Conservation (phyloP, 2,113 vertebrate genomes). For the Neofelis nebulosa region DNA sequence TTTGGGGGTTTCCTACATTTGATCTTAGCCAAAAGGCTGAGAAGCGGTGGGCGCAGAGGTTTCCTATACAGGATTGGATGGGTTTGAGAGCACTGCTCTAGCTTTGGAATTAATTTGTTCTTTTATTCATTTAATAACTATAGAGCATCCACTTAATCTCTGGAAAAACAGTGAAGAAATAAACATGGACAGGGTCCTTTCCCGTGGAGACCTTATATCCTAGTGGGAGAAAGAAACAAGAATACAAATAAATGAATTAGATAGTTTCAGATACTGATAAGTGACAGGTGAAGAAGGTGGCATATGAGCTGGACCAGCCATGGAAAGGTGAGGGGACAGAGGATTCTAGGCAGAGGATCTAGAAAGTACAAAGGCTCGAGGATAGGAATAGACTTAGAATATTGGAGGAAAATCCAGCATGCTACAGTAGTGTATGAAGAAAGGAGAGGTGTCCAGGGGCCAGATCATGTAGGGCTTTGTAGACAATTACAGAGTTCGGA, state of each 20-base stretch:
- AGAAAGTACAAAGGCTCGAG: neutral
- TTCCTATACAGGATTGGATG: neutral
- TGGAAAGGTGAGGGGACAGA: neutral
- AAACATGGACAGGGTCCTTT: neutral
- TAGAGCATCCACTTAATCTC: neutral
- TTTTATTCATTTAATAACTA: conserved; percentile 17
- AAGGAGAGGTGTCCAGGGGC: neutral
- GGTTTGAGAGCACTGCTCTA: neutral
- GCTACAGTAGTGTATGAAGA: neutral
- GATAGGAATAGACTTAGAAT: neutral
- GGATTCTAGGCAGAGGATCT: neutral
- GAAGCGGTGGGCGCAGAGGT: neutral
- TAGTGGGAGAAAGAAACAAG: neutral
- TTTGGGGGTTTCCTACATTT: neutral
- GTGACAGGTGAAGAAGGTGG: neutral
- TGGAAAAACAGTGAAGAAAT: neutral
- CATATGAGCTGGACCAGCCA: neutral
- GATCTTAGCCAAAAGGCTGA: too few relatives aligned
- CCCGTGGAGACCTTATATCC: neutral
- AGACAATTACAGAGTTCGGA: neutral
- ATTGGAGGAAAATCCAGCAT: neutral
- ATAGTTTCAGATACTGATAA: neutral
- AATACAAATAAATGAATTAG: neutral
- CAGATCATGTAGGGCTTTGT: neutral
- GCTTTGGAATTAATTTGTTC: conserved; percentile 4